phyloP scores from a whole-genome alignment of 2,113 vertebrate genomes.

The Zosterops pallidus region DNA sequence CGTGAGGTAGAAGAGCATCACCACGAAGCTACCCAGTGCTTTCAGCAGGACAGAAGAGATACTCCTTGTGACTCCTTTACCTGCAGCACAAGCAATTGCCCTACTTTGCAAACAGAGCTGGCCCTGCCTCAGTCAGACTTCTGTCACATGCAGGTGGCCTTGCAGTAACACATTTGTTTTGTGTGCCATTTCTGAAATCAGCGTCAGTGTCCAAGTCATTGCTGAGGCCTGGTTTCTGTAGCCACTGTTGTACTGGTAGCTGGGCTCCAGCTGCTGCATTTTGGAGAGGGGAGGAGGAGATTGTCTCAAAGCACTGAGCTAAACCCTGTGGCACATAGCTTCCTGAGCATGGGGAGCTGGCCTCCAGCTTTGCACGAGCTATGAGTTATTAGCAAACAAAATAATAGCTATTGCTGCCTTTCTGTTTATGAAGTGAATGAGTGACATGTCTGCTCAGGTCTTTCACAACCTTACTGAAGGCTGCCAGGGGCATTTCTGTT shows the following conservation, averaged over 20 bases:
- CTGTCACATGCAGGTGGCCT: not conserved
- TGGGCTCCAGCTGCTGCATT: not conserved
- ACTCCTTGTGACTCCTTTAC: not conserved
- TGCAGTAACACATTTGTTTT: not conserved
- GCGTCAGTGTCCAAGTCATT: not conserved
- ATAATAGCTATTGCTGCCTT: not conserved
- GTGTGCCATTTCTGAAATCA: not conserved
- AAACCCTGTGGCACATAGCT: not conserved
- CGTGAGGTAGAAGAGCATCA: rapidly evolving
- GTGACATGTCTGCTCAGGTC: not conserved
- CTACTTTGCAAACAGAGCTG: not conserved
- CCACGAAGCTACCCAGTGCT: not conserved
- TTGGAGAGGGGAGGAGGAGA: not conserved
- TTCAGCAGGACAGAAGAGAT: not conserved
- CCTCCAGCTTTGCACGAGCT: not conserved
- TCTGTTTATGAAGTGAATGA: not conserved
- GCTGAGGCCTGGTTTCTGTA: not conserved
- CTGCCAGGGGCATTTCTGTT: not conserved
- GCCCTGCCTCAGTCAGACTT: not conserved
- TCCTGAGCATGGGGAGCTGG: rapidly evolving
- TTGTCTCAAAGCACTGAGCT: not conserved
- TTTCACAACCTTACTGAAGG: not conserved
- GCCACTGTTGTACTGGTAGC: not conserved
- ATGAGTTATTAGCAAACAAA: not conserved
- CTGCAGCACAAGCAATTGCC: not conserved